phyloP scores from a whole-genome alignment of 2,113 vertebrate genomes.

The Glaucomys volans region DNA sequence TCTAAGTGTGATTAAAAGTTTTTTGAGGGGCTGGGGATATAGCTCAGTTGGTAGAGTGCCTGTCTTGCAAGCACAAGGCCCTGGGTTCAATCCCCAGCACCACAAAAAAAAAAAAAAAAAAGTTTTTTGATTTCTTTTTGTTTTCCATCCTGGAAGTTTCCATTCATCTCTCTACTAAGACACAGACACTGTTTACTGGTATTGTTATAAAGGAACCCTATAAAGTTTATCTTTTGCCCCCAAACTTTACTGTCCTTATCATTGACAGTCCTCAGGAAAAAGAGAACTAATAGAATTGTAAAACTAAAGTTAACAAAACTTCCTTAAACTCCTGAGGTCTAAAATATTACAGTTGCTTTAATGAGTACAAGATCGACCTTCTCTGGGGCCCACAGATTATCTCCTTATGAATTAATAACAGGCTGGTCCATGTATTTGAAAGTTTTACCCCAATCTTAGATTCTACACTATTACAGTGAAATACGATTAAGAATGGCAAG shows the following conservation, averaged over 20 bases:
- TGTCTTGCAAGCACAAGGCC: too few relatives aligned
- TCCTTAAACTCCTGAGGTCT: not conserved
- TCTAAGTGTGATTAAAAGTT: not conserved
- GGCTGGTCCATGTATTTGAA: not conserved
- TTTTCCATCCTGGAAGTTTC: not conserved
- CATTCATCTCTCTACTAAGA: not conserved
- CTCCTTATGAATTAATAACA: constrained; percentile 1
- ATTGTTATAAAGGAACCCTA: not conserved
- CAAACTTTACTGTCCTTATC: not conserved
- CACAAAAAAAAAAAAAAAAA: too few relatives aligned
- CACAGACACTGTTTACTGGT: not conserved
- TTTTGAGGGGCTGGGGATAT: too few relatives aligned
- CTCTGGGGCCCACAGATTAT: not conserved
- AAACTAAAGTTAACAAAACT: constrained; percentile 5
- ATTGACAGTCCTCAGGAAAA: constrained; percentile 5
- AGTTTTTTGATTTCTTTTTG: not conserved
- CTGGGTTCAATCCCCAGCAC: too few relatives aligned
- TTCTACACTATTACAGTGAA: not conserved
- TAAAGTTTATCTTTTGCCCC: not conserved
- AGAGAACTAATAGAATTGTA: not conserved
- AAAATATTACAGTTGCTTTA: not conserved
- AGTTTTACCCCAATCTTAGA: not conserved
- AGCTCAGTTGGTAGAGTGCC: too few relatives aligned
- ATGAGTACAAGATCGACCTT: not conserved
- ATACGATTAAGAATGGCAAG: not conserved